Evolutionary conservation across 92 coral and sea anemone genomes (phyloP).

Genomic region (Metridium senile): DNA sequence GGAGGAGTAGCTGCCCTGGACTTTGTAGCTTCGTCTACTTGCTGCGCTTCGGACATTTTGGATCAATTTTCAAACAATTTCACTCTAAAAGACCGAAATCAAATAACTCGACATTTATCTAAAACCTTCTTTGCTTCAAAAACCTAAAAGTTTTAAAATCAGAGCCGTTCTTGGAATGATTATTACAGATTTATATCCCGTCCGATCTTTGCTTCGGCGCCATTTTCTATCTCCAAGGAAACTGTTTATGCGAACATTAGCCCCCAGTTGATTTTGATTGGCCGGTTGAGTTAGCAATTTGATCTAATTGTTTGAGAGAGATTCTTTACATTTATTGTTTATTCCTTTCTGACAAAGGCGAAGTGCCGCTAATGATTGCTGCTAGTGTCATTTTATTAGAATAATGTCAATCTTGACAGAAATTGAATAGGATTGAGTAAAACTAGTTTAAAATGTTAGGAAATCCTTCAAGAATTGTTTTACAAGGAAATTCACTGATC

Average conservation of each 20-base stretch:
- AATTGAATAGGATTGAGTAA: background rate
- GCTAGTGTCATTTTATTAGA: background rate
- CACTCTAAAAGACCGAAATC: background rate
- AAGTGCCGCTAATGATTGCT: conserved; percentile 11
- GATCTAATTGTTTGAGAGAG: conserved; percentile 24
- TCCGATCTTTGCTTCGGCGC: conserved; percentile 13
- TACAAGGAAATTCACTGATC: too few relatives aligned
- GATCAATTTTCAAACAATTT: conserved; percentile 9
- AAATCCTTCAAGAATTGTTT: too few relatives aligned
- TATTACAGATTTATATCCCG: background rate
- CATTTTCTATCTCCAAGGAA: conserved; percentile 43
- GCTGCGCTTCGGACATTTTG: conserved; percentile 67
- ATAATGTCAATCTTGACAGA: background rate
- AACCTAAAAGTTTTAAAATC: background rate
- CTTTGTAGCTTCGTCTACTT: conserved; percentile 56
- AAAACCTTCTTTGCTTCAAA: background rate
- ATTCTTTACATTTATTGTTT: conserved; percentile 24
- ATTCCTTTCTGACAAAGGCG: background rate
- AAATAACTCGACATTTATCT: background rate
- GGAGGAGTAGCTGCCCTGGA: conserved; percentile 79
- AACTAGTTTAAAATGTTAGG: too few relatives aligned
- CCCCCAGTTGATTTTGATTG: conserved; percentile 12
- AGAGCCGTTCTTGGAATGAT: background rate
- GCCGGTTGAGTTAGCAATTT: conserved; percentile 24
- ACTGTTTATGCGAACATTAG: conserved; percentile 38